Percentiles rank a stretch among this genome's conserved stretches.
These are phyloP conservation scores for Rhaphigaster nebulosa DNA, from an alignment of 2,888 invertebrate genomes.

Conservation along the genomic window DNA sequence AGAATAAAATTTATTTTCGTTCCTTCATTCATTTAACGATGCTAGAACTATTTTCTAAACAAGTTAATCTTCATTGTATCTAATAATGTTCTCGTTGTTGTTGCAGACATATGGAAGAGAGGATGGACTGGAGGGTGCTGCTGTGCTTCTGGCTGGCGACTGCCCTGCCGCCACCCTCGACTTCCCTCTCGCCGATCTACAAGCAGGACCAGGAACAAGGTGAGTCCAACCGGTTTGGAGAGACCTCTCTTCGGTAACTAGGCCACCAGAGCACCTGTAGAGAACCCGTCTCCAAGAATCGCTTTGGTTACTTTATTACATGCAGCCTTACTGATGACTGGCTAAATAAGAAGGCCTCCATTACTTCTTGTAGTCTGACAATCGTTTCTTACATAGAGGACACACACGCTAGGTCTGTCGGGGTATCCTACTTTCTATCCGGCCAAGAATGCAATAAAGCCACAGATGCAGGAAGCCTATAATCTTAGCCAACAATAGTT, in stretches of 20 bases:
- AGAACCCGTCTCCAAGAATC: background rate
- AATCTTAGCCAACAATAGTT: background rate
- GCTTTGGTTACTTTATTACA: background rate
- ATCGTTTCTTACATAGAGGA: background rate
- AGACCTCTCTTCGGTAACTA: background rate
- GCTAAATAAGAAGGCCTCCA: background rate
- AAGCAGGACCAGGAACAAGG: constrained; percentile 29
- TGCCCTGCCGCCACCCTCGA: constrained; percentile 66
- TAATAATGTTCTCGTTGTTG: background rate
- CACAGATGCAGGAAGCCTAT: background rate
- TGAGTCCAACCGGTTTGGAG: background rate
- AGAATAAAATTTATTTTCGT: no score
- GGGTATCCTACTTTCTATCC: background rate
- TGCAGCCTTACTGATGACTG: background rate
- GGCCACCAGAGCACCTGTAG: background rate
- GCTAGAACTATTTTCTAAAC: no score
- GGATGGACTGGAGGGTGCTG: constrained; percentile 62
- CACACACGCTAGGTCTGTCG: background rate
- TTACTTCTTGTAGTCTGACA: background rate
- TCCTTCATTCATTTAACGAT: no score
- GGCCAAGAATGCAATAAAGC: background rate
- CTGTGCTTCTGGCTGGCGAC: constrained; percentile 64
- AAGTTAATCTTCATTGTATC: no score
- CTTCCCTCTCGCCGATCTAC: constrained; percentile 51
- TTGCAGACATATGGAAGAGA: constrained; percentile 56